Conservation (phyloP, 1,140 invertebrate genomes). For the Harlomillsia oculata region DNA sequence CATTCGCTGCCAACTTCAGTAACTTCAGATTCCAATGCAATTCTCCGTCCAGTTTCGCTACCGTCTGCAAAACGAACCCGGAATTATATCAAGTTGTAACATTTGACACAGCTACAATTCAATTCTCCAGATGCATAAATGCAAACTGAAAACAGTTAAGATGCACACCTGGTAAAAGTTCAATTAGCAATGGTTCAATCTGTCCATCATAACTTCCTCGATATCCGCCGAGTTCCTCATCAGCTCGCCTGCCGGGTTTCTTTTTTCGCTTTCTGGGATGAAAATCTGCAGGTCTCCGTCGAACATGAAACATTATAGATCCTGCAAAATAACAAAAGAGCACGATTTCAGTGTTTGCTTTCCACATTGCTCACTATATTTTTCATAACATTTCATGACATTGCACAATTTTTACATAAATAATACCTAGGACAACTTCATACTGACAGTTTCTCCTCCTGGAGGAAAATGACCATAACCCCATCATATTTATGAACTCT, state of each 20-base stretch:
- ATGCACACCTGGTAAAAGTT: slow-evolving; percentile 32
- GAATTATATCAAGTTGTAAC: slow-evolving; percentile 1
- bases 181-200: slow-evolving; percentile 33
- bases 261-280: slow-evolving; percentile 83
- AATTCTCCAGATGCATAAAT: not conserved
- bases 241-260: slow-evolving; percentile 54
- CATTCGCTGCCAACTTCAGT: slow-evolving; percentile 62
- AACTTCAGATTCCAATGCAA: slow-evolving; percentile 55
- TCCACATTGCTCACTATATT: too few relatives aligned
- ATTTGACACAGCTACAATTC: not conserved
- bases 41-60: slow-evolving; percentile 49
- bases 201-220: slow-evolving; percentile 44
- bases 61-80: slow-evolving; percentile 45
- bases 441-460: slow-evolving; percentile 40
- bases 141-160: not conserved
- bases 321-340: slow-evolving; percentile 48
- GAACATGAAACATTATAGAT: slow-evolving; percentile 89
- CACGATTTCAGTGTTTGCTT: not conserved
- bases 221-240: slow-evolving; percentile 49
- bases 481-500: slow-evolving; percentile 43
- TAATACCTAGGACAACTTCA: slow-evolving; percentile 42
- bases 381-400: too few relatives aligned
- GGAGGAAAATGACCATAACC: slow-evolving; percentile 44
- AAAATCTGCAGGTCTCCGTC: slow-evolving; percentile 74
- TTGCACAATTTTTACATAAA: too few relatives aligned